A percentile compares a stretch with the other conserved stretches of the same genome.
Evolutionary conservation across 2,888 invertebrate genomes (phyloP).

Genomic region (Machimus rusticus): DNA sequence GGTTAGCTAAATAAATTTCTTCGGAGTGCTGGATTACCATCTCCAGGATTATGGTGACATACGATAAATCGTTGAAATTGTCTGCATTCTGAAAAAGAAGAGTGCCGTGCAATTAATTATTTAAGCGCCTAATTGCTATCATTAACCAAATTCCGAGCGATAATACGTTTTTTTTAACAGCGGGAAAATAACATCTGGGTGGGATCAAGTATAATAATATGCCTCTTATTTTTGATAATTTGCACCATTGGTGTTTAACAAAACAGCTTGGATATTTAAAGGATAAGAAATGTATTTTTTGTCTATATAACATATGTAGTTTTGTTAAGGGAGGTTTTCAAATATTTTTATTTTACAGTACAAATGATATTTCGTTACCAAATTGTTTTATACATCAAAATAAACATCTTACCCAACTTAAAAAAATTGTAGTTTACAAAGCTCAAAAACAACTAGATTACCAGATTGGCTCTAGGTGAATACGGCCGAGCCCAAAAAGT

Average conservation of each 20-base stretch:
- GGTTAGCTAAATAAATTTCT: slow-evolving; percentile 64
- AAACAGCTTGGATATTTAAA: not conserved
- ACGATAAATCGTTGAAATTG: slow-evolving; percentile 61
- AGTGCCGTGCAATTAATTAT: not conserved
- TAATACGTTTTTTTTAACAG: not conserved
- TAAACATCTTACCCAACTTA: too few species aligned
- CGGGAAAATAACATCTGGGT: not conserved
- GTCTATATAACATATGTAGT: too few species aligned
- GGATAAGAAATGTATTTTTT: too few species aligned
- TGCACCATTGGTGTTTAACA: not conserved
- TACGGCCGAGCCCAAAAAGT: too few species aligned
- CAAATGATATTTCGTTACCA: too few species aligned
- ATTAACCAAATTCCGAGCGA: not conserved
- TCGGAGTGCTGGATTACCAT: slow-evolving; percentile 62
- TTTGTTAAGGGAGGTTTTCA: too few species aligned
- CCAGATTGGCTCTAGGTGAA: too few species aligned
- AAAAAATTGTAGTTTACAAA: too few species aligned
- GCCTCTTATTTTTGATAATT: not conserved
- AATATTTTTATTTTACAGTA: too few species aligned
- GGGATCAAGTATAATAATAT: not conserved
- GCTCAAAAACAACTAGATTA: too few species aligned
- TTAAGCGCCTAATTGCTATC: not conserved
- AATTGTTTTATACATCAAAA: too few species aligned
- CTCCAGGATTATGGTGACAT: slow-evolving; percentile 61
- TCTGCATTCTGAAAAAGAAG: slow-evolving; percentile 54